Percentiles rank a stretch among this genome's conserved stretches.
phyloP scores from a whole-genome alignment of 2,888 invertebrate genomes.

The Lepidocyrtoides sp. region DNA sequence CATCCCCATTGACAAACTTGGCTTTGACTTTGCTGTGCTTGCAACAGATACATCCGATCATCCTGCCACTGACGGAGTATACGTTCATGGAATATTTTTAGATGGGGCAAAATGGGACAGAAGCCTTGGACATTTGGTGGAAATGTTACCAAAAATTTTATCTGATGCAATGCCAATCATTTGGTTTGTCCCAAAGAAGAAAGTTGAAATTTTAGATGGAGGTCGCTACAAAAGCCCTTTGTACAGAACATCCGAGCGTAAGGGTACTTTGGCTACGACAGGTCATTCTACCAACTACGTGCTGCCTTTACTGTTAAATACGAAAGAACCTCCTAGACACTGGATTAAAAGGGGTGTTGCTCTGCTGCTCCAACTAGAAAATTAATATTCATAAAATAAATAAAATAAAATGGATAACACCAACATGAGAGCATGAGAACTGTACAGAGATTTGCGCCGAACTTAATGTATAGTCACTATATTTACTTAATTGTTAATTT shows the following conservation, averaged over 20 bases:
- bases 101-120: slow-evolving; percentile 98
- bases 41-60: neutral
- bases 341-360: slow-evolving; percentile 99
- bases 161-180: slow-evolving; percentile 99
- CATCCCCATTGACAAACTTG: slow-evolving; percentile 95
- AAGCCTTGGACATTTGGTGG: slow-evolving; percentile 94
- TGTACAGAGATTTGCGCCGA: too few relatives aligned
- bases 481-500: too few relatives aligned
- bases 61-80: slow-evolving; percentile 88
- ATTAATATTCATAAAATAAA: too few relatives aligned
- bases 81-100: slow-evolving; percentile 95
- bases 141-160: slow-evolving; percentile 95
- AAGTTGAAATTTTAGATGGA: slow-evolving; percentile 88
- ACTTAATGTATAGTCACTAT: too few relatives aligned
- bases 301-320: slow-evolving; percentile 90
- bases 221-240: slow-evolving; percentile 92
- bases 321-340: slow-evolving; percentile 92
- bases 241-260: slow-evolving; percentile 93
- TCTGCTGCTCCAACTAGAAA: too few relatives aligned
- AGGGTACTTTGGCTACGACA: slow-evolving; percentile 93
- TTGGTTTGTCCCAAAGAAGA: slow-evolving; percentile 87
- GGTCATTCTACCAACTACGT: slow-evolving; percentile 95
- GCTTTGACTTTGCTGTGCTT: slow-evolving; percentile 87
- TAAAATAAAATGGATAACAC: too few relatives aligned
- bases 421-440: too few relatives aligned